Conservation (phyloP, 2,888 invertebrate genomes). For the Dendrolimus houi region DNA sequence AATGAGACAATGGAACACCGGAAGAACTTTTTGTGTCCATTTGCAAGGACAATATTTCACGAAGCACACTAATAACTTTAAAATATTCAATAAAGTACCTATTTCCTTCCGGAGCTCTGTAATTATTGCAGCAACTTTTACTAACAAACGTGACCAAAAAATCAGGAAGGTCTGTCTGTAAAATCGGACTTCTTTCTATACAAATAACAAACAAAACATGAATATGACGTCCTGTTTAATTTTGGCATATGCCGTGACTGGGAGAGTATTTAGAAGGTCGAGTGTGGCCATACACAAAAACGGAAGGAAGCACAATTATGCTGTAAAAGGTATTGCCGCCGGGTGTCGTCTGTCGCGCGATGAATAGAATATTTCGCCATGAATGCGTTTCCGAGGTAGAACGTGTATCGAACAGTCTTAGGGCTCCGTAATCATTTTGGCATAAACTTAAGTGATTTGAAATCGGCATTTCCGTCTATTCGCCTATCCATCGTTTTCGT, state of each 20-base stretch:
- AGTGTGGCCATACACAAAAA: slow-evolving; percentile 14
- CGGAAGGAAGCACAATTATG: slow-evolving; percentile 59
- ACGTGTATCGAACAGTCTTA: slow-evolving; percentile 32
- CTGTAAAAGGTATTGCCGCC: slow-evolving; percentile 41
- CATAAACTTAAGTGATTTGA: too few species aligned
- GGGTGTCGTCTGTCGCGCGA: slow-evolving; percentile 39
- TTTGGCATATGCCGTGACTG: neutral
- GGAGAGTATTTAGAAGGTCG: neutral
- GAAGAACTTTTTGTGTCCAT: slow-evolving; percentile 23
- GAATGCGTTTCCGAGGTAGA: slow-evolving; percentile 42
- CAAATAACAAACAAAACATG: neutral
- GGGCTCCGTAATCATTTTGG: too few species aligned
- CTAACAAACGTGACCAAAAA: slow-evolving; percentile 8
- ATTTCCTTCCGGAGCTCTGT: slow-evolving; percentile 42
- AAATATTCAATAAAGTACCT: slow-evolving; percentile 13
- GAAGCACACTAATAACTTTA: slow-evolving; percentile 22
- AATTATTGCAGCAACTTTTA: slow-evolving; percentile 13
- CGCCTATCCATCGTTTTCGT: slow-evolving; percentile 3
- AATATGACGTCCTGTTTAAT: neutral
- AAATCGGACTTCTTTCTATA: neutral
- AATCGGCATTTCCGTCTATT: neutral
- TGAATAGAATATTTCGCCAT: slow-evolving; percentile 55
- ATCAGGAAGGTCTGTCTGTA: slow-evolving; percentile 1
- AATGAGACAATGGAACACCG: slow-evolving; percentile 22
- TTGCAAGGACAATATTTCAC: slow-evolving; percentile 21